These are phyloP conservation scores for Oceanodroma tethys DNA, from an alignment of 2,113 vertebrate genomes.

Conservation along the genomic window DNA sequence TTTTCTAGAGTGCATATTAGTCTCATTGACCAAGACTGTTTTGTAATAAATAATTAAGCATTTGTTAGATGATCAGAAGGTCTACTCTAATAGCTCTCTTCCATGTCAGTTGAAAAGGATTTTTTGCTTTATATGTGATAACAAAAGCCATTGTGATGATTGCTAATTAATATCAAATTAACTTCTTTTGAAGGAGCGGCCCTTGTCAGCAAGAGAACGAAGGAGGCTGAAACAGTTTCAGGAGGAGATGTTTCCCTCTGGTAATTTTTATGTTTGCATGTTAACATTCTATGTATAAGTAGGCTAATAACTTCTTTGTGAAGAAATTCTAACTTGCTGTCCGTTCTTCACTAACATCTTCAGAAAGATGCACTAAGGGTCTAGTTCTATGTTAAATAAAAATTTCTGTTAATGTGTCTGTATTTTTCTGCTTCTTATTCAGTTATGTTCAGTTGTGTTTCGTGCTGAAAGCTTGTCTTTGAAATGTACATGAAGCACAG, in stretches of 20 bases:
- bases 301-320: neutral
- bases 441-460: neutral
- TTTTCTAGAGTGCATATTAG: neutral
- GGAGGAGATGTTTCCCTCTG: conserved; percentile 76
- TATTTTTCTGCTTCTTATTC: neutral
- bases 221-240: conserved; percentile 88
- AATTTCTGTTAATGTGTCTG: neutral
- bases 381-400: neutral
- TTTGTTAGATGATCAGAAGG: neutral
- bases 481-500: neutral
- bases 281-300: neutral
- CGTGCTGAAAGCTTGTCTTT: neutral
- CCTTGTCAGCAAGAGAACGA: conserved; percentile 90
- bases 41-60: neutral
- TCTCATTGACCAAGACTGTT: neutral
- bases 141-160: neutral
- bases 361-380: neutral
- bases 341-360: neutral
- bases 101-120: neutral
- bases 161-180: neutral
- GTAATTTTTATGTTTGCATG: conserved; percentile 58
- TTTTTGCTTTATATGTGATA: neutral
- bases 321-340: neutral
- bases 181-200: conserved; percentile 79
- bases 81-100: neutral